A percentile compares a stretch with the other conserved stretches of the same genome.
phyloP scores from a whole-genome alignment of 1,140 invertebrate species.

The Nasonia longicornis region DNA sequence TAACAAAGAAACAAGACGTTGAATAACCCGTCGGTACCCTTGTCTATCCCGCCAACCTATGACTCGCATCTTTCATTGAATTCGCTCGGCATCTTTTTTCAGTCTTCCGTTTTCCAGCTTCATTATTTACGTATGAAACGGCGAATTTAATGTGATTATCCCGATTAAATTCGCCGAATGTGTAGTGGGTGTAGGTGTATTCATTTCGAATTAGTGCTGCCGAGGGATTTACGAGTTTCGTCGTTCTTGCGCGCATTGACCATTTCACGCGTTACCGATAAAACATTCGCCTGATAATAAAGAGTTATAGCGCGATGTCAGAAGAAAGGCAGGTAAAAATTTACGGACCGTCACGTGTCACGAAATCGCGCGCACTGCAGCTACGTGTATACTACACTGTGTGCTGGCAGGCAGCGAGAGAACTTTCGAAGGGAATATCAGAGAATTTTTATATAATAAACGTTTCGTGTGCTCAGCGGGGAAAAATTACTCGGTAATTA shows the following conservation, averaged over 20 bases:
- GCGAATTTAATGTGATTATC: slow-evolving; percentile 34
- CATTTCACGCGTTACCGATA: slow-evolving; percentile 46
- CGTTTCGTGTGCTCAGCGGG: slow-evolving; percentile 29
- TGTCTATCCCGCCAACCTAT: slow-evolving; percentile 5
- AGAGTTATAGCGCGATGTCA: slow-evolving; percentile 45
- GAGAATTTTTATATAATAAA: slow-evolving; percentile 38
- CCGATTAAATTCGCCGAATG: slow-evolving; percentile 26
- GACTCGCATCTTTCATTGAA: slow-evolving; percentile 17
- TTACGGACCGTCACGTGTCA: slow-evolving; percentile 43
- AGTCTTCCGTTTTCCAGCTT: neutral
- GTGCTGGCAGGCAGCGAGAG: neutral
- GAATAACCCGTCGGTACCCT: slow-evolving; percentile 7
- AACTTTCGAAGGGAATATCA: slow-evolving; percentile 11
- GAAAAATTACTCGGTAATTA: slow-evolving; percentile 43
- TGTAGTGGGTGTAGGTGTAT: neutral
- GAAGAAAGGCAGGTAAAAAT: slow-evolving; percentile 43
- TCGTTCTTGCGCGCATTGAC: slow-evolving; percentile 41
- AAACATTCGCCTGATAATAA: slow-evolving; percentile 47
- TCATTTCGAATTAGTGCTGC: slow-evolving; percentile 27
- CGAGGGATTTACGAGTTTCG: slow-evolving; percentile 43
- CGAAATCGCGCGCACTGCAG: slow-evolving; percentile 16
- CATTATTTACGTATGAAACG: slow-evolving; percentile 20
- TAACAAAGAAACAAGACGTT: slow-evolving; percentile 14
- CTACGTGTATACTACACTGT: neutral
- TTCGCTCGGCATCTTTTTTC: slow-evolving; percentile 13